Conservation (phyloP, 2,888 invertebrate species). For the Dicycla oo region DNA sequence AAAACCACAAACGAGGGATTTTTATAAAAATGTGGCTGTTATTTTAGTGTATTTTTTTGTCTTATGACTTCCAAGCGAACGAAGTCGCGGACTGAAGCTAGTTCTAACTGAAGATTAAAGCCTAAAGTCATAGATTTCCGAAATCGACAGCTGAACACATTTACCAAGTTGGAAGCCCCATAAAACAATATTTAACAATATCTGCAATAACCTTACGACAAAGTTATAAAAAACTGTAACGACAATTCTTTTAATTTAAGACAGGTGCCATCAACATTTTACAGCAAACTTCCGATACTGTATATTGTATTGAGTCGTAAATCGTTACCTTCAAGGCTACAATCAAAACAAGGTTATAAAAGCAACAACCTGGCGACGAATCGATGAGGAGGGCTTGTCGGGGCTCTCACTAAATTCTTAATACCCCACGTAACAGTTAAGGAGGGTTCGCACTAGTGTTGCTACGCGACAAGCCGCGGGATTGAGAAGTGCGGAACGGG, state of each 20-base stretch:
- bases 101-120: not conserved
- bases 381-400: constrained; percentile 73
- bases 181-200: constrained; percentile 34
- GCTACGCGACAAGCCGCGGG: constrained; percentile 59
- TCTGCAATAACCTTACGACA: constrained; percentile 22
- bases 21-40: too few species aligned
- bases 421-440: constrained; percentile 89
- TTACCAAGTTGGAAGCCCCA: not conserved
- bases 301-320: constrained; percentile 58
- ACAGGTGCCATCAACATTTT: constrained; percentile 53
- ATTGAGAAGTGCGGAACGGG: constrained; percentile 61
- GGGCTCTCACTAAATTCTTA: constrained; percentile 87
- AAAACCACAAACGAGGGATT: too few species aligned
- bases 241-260: constrained; percentile 58
- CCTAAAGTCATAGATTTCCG: not conserved
- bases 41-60: too few species aligned
- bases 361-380: constrained; percentile 64
- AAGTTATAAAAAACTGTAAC: constrained; percentile 54
- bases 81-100: too few species aligned
- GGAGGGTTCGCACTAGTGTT: constrained; percentile 79
- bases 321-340: constrained; percentile 63
- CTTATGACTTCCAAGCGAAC: too few species aligned
- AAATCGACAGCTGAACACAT: constrained; percentile 5
- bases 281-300: constrained; percentile 57
- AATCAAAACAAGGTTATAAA: constrained; percentile 72